A percentile compares a stretch with the other conserved stretches of the same genome.
phyloP scores from a whole-genome alignment of 2,113 vertebrate genomes.

The Pygoscelis adeliae region DNA sequence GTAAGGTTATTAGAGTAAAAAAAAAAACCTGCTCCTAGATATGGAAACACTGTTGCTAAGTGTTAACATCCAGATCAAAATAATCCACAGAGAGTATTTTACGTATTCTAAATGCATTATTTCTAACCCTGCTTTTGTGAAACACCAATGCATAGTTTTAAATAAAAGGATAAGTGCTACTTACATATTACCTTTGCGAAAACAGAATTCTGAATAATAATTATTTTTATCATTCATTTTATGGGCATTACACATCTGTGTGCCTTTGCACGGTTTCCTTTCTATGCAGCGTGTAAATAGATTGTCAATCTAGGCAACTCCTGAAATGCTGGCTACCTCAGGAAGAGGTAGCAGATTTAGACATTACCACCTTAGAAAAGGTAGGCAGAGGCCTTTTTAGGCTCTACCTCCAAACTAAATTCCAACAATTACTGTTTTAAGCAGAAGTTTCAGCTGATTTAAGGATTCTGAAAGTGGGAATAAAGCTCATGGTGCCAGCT shows the following conservation, averaged over 20 bases:
- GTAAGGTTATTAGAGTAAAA: not conserved
- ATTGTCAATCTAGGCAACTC: not conserved
- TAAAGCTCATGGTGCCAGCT: not conserved
- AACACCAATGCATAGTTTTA: not conserved
- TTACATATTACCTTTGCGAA: not conserved
- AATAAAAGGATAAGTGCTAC: not conserved
- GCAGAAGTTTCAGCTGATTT: not conserved
- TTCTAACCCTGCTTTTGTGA: not conserved
- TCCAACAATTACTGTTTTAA: not conserved
- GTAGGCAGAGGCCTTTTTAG: not conserved
- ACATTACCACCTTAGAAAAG: not conserved
- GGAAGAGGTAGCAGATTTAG: not conserved
- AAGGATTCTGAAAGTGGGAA: not conserved
- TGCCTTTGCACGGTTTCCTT: not conserved
- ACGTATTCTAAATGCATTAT: not conserved
- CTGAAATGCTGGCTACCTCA: not conserved
- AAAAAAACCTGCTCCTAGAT: not conserved
- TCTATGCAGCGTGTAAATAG: not conserved
- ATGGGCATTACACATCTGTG: not conserved
- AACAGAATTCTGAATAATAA: not conserved
- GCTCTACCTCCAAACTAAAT: not conserved
- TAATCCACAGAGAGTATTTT: not conserved
- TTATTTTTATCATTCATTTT: not conserved
- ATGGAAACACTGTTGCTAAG: not conserved
- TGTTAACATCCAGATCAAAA: not conserved